A percentile compares a stretch with the other conserved stretches of the same genome.
Evolutionary conservation across 2,888 invertebrate genomes (phyloP).

Genomic region (Azorinus chamasolen): DNA sequence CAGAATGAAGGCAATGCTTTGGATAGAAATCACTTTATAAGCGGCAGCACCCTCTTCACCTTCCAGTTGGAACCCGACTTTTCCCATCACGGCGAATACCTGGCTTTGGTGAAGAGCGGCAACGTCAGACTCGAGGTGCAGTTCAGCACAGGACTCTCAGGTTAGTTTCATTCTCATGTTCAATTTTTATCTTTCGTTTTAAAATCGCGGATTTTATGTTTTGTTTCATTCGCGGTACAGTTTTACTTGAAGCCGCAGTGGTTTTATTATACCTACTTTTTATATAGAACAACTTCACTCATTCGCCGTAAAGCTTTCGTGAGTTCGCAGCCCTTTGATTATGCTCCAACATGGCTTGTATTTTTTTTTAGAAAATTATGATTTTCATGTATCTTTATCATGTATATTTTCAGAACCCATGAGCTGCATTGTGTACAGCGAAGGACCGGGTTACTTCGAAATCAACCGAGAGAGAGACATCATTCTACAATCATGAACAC

Average conservation of each 20-base stretch:
- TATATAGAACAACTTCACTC: too few species aligned
- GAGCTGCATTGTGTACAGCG: constrained; percentile 18
- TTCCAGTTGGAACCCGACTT: constrained; percentile 46
- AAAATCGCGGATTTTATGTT: background rate
- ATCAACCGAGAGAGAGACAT: constrained; percentile 22
- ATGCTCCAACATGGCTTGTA: too few species aligned
- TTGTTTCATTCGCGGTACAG: too few species aligned
- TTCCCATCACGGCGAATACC: constrained; percentile 36
- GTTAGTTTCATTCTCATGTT: too few species aligned
- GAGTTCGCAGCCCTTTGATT: too few species aligned
- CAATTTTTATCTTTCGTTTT: background rate
- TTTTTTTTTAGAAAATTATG: too few species aligned
- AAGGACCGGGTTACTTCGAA: constrained; percentile 28
- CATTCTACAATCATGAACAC: constrained; percentile 24
- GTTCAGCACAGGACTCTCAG: constrained; percentile 30
- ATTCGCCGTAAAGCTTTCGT: too few species aligned
- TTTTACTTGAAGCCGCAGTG: too few species aligned
- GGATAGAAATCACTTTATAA: constrained; percentile 32
- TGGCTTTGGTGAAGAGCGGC: constrained; percentile 27
- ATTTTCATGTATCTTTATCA: background rate
- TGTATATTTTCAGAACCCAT: constrained; percentile 11
- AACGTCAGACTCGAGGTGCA: constrained; percentile 25
- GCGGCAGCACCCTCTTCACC: constrained; percentile 21
- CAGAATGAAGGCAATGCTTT: constrained; percentile 29
- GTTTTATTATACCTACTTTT: too few species aligned